A percentile compares a stretch with the other conserved stretches of the same genome.
Evolutionary conservation across 2,797 vertebrate species (phyloP).

Genomic region (Holocentrus rufus): DNA sequence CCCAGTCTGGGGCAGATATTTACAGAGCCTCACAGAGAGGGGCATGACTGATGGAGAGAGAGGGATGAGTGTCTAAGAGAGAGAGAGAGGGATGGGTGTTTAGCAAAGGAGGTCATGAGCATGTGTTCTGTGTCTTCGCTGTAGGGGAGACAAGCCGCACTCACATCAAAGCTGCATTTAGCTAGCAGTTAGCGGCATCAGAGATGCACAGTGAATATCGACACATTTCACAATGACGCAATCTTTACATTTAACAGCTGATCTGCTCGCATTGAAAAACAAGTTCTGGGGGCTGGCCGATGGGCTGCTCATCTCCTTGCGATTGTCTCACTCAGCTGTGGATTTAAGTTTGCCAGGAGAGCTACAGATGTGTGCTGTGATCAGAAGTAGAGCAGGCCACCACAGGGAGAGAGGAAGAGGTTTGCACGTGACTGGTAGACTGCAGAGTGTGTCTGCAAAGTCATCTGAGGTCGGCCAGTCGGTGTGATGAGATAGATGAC

Average conservation of each 20-base stretch:
- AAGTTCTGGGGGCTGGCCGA: constrained; percentile 34
- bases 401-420: constrained; percentile 62
- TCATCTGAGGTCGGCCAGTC: constrained; percentile 79
- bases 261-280: constrained; percentile 6
- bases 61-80: constrained; percentile 32
- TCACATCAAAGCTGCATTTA: constrained; percentile 53
- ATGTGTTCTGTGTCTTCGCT: constrained; percentile 9
- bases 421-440: constrained; percentile 72
- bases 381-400: constrained; percentile 67
- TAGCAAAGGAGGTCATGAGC: constrained; percentile 32
- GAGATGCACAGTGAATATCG: constrained; percentile 47
- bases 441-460: constrained; percentile 80
- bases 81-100: constrained; percentile 28
- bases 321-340: constrained; percentile 48
- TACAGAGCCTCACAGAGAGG: constrained; percentile 52
- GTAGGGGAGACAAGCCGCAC: constrained; percentile 33
- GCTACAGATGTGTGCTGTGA: constrained; percentile 68
- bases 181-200: constrained; percentile 30
- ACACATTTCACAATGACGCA: constrained; percentile 49
- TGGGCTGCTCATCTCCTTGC: constrained; percentile 30
- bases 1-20: constrained; percentile 66
- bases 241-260: constrained; percentile 40
- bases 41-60: constrained; percentile 48
- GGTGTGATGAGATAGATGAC: constrained; percentile 70
- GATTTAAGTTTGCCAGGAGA: constrained; percentile 50